Base-by-base conservation (phyloP, 2,888 invertebrate species). In the Ashinkailepas kermadecensis region DNA sequence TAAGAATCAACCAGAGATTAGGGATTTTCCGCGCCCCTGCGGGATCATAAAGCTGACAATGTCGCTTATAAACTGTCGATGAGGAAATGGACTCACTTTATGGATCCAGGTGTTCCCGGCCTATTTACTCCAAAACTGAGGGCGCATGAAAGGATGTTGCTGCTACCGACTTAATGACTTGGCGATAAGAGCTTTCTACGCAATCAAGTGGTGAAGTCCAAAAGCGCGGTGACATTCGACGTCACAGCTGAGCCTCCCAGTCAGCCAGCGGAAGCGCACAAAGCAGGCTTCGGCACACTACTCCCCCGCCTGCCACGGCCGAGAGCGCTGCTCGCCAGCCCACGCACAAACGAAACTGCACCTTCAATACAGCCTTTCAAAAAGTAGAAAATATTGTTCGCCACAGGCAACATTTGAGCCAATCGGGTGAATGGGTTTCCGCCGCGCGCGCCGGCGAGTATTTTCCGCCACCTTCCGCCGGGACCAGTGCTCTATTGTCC, bases 41-140 rank as follows among this genome's bases (percentile, higher is more conserved):
- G 18, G 74, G 74, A 56, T 74, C 10, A 56, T 21, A 74, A 21
- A 56, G 15, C 74, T 21, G 74, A 74, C 74, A 74, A 74, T 74
- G 74, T 56, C 74, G 8, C 56, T 74, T 56, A 74, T 74, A 74
- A 56, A 74, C 56, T 56, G 74, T 9, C 56, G 74, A 11, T 9
- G 74, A 13, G 74, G 18, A 21, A 54, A 74, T 74, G 56, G 74
- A 74, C 74, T 74, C 74, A 56, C 56, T 74, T 74, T 21, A 56
- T 56, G 74, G 21, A 56, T 54, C 56, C 3, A 54, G 10, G 54
- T 21, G 21, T 23, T 21, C 10, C 21, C 23, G 9, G 25, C 54
- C 6, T 15, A 18, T n/a, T 10, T 8, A 39, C 10, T 10, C 10
- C 8, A 1, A 54, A 74, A 74, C 21, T 21, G 21, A 56, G 21